Conservation (phyloP, 1,140 invertebrate genomes). For the Hirudo medicinalis region DNA sequence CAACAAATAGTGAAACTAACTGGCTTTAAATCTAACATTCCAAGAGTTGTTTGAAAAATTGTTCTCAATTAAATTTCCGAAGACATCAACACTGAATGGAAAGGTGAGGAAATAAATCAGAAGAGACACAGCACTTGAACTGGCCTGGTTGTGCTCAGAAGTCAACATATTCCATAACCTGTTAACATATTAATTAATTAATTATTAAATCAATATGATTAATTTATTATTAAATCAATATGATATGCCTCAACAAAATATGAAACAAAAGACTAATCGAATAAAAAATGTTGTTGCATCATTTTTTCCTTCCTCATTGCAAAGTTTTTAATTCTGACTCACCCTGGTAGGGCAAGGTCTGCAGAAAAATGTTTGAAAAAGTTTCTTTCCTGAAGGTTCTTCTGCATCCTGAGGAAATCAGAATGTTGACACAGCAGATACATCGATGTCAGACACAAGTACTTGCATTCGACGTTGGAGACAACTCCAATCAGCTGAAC, state of each 20-base stretch:
- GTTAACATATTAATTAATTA: conserved; percentile 26
- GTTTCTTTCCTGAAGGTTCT: neutral
- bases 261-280: too few species aligned
- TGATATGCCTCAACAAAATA: too few species aligned
- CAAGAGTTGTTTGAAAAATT: conserved; percentile 74
- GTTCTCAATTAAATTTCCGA: conserved; percentile 83
- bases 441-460: neutral
- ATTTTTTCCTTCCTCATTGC: too few species aligned
- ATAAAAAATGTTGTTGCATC: too few species aligned
- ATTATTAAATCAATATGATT: too few species aligned
- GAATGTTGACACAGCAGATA: conserved; percentile 5
- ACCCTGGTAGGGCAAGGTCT: neutral
- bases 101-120: conserved; percentile 86
- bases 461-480: too few species aligned
- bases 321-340: neutral
- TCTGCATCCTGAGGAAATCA: neutral
- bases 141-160: conserved; percentile 80
- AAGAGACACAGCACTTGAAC: conserved; percentile 73
- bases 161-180: conserved; percentile 86
- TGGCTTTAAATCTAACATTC: conserved; percentile 74
- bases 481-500: too few species aligned
- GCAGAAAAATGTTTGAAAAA: conserved; percentile 3
- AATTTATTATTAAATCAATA: too few species aligned
- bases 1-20: conserved; percentile 34
- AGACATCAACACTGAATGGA: conserved; percentile 76